Base-by-base conservation (phyloP, 2,888 invertebrate genomes). In the Schrankia costaestrigalis region DNA sequence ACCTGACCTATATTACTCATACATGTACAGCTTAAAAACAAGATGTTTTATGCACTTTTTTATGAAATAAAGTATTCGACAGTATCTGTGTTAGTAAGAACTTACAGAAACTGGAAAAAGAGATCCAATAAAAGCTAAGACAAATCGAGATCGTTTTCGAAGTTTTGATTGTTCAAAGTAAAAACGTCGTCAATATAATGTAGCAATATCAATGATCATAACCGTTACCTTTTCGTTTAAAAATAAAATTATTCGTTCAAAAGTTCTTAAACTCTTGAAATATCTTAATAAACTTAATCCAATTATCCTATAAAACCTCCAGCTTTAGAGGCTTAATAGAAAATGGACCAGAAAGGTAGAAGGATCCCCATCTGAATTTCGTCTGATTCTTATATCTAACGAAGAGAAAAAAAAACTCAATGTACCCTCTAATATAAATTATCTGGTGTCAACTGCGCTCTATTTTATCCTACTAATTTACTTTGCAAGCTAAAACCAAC, bases 401-500 rank as follows among this genome's bases (percentile, higher is more conserved):
- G 55, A 59, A 61, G 54, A 63, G 56, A 64, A 63, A 56, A 63
- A 69, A 54, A 56, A 55, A 37, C 26, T 33, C 51, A 17, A 54
- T 47, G 47, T 54, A 47, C 51, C 55, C 47, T 52, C 56, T 62
- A 57, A 71, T 68, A 74, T 76, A 77, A 74, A 77, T 77, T 76
- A 76, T 69, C 70, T 66, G 59, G 63, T 73, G 73, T 71, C 74
- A 71, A 70, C 68, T 61, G 54, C 53, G 57, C 41, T 56, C 57
- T 56, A 56, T 50, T 46, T 62, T 58, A 64, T 63, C 47, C 45
- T 33, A 56, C 55, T 46, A 45, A 22, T 8, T 14, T 31, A 23
- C 11, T 25, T 21, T 3, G 28, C 44, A 50, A 7, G 7, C 32
- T 13, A 56, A 55, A 56, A 41, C 19, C 19, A 23, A 53, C 57